A percentile compares a stretch with the other conserved stretches of the same genome.
Conservation (phyloP, 2,797 vertebrate species). For the Alosa sapidissima region DNA sequence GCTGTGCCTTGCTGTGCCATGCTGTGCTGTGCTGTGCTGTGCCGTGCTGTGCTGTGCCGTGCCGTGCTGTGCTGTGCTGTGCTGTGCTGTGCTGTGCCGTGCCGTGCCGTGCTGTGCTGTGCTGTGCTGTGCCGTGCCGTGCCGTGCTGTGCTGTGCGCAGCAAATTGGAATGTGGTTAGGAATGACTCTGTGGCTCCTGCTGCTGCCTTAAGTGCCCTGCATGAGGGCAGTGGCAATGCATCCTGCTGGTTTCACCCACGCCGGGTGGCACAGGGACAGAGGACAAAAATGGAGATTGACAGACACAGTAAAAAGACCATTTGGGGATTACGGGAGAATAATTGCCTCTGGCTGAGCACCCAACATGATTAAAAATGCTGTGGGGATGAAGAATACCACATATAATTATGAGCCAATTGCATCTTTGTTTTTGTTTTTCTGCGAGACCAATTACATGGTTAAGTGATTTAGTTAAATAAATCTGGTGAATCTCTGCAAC, state of each 20-base stretch:
- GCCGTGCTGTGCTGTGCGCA: background rate
- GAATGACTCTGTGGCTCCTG: background rate
- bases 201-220: background rate
- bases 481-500: background rate
- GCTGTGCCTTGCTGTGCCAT: too few species aligned
- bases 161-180: background rate
- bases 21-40: background rate
- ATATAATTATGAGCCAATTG: constrained; percentile 10
- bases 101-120: too few species aligned
- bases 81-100: too few species aligned
- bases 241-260: background rate
- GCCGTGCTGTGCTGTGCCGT: background rate
- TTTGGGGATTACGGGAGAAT: background rate
- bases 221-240: background rate
- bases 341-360: background rate
- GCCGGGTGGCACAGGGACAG: background rate
- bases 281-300: background rate
- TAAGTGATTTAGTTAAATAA: constrained; percentile 13
- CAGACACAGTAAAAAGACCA: background rate
- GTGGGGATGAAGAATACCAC: background rate
- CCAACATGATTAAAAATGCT: background rate
- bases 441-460: background rate
- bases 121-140: too few species aligned
- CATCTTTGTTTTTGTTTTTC: background rate
- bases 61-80: background rate